Percentiles rank a stretch among this genome's conserved stretches.
Conservation (phyloP, 2,888 invertebrate species). For the Marronus borbonicus region DNA sequence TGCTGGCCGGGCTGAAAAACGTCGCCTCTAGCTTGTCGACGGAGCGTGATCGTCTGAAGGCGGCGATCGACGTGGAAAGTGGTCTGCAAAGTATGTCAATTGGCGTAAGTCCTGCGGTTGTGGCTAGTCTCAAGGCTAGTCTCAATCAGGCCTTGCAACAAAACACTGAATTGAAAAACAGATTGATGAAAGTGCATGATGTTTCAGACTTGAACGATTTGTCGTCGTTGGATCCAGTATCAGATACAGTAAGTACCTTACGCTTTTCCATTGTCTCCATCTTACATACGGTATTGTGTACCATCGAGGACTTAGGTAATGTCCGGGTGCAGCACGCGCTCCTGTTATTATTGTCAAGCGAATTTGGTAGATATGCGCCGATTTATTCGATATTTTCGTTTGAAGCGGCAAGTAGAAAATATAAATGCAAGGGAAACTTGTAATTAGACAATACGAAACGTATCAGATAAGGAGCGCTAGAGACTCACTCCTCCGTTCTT, state of each 20-base stretch:
- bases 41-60: constrained; percentile 78
- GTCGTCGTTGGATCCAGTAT: constrained; percentile 73
- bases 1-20: constrained; percentile 71
- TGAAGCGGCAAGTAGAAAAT: no score
- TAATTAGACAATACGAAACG: no score
- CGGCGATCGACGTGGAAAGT: constrained; percentile 73
- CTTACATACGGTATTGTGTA: no score
- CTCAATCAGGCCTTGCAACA: constrained; percentile 81
- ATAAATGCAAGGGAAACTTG: no score
- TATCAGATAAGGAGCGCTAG: no score
- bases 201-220: constrained; percentile 77
- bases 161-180: constrained; percentile 80
- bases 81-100: constrained; percentile 62
- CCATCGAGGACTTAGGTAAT: no score
- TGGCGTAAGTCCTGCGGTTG: constrained; percentile 68
- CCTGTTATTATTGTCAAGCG: background rate
- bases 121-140: constrained; percentile 75
- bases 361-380: no score
- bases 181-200: constrained; percentile 77
- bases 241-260: constrained; percentile 71
- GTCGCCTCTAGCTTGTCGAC: constrained; percentile 69
- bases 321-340: no score
- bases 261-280: no score
- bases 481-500: no score
- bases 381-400: no score